Evolutionary conservation across 2,113 vertebrate genomes (phyloP).

Genomic region (Cyanoliseus patagonus): DNA sequence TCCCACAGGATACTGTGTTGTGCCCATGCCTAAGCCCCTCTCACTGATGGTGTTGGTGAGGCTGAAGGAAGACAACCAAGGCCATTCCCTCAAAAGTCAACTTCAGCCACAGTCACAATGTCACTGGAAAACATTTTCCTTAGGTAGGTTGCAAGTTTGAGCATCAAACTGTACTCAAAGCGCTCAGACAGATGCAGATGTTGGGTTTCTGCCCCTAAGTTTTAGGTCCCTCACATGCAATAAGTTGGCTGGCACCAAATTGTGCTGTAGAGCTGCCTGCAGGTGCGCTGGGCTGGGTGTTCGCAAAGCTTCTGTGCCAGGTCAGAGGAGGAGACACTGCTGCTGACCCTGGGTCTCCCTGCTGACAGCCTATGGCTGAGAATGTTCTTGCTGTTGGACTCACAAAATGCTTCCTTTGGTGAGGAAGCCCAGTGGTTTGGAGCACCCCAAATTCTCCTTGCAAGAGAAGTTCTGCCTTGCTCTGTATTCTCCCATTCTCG

Average conservation of each 20-base stretch:
- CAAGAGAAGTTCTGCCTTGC: background rate
- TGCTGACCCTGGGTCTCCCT: background rate
- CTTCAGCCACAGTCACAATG: background rate
- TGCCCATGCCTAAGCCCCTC: background rate
- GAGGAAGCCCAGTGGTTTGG: background rate
- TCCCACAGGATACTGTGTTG: background rate
- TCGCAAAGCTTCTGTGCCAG: background rate
- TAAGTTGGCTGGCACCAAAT: background rate
- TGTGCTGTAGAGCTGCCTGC: background rate
- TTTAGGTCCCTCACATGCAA: background rate
- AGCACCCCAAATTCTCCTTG: background rate
- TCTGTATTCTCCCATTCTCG: background rate
- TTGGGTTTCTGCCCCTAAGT: background rate
- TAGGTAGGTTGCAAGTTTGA: no score
- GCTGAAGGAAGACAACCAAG: background rate
- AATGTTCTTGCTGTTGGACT: no score
- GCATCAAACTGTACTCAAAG: background rate
- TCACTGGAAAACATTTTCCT: background rate
- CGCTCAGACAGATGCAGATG: background rate
- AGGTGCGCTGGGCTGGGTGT: background rate
- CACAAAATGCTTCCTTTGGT: background rate
- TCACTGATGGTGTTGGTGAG: accelerated
- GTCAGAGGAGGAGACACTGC: background rate
- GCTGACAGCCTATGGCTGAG: background rate
- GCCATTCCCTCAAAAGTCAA: background rate